Evolutionary conservation across 2,888 invertebrate genomes (phyloP).

Genomic region (Andrena praecox): DNA sequence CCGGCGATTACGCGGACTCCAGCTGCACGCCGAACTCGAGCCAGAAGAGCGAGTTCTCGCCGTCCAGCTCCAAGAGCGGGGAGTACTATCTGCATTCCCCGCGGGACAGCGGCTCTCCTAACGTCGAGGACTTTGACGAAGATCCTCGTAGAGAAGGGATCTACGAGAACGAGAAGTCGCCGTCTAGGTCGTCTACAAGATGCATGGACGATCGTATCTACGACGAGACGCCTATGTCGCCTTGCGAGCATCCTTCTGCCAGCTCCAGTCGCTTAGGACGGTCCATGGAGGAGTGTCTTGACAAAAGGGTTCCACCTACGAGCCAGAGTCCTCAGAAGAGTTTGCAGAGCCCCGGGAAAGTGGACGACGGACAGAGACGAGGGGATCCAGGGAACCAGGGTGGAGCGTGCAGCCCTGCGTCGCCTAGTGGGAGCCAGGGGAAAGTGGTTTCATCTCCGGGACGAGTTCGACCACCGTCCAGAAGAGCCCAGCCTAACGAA

Average conservation of each 20-base stretch:
- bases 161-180: constrained; percentile 66
- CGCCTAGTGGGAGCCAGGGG: constrained; percentile 26
- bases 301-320: constrained; percentile 4
- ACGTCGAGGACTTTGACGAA: constrained; percentile 57
- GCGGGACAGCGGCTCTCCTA: constrained; percentile 74
- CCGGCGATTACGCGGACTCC: constrained; percentile 81
- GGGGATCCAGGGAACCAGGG: constrained; percentile 7
- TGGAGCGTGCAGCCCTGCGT: neutral
- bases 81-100: constrained; percentile 80
- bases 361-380: constrained; percentile 6
- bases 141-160: constrained; percentile 65
- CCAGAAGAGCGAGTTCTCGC: constrained; percentile 82
- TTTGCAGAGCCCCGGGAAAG: constrained; percentile 6
- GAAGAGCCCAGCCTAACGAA: constrained; percentile 79
- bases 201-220: constrained; percentile 74
- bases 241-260: constrained; percentile 38
- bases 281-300: constrained; percentile 19
- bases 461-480: neutral
- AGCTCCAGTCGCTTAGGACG: constrained; percentile 1
- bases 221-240: constrained; percentile 72
- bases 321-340: constrained; percentile 14
- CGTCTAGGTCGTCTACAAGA: constrained; percentile 31
- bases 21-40: constrained; percentile 82
- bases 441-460: constrained; percentile 13
- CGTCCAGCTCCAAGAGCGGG: constrained; percentile 81